These are phyloP conservation scores for Meda fulgida DNA, from an alignment of 2,797 vertebrate species.

Conservation along the genomic window DNA sequence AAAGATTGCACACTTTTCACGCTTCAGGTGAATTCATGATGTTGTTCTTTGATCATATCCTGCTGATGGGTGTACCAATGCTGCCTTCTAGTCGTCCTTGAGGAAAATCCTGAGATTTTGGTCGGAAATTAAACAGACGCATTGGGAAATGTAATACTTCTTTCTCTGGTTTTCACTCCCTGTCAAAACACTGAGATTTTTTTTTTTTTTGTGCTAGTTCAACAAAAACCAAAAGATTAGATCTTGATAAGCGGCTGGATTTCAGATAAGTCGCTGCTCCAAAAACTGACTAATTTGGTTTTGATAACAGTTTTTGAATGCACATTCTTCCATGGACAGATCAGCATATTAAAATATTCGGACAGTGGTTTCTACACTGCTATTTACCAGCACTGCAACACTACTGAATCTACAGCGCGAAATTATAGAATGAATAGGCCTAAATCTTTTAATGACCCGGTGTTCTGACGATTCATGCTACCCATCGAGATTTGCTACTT, in stretches of 20 bases:
- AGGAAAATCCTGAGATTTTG: neutral
- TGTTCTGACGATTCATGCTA: no score
- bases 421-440: neutral
- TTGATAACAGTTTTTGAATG: neutral
- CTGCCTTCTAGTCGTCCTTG: neutral
- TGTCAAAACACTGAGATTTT: no score
- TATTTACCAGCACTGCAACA: neutral
- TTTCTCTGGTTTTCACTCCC: neutral
- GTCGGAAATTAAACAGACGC: neutral
- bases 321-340: neutral
- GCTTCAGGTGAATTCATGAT: neutral
- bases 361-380: neutral
- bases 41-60: neutral
- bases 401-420: neutral
- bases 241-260: neutral
- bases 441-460: neutral
- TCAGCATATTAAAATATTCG: neutral
- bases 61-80: neutral
- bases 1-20: conserved; percentile 10
- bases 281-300: neutral
- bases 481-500: no score
- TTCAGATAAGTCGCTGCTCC: neutral
- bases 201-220: neutral
- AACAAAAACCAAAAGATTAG: neutral
- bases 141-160: neutral